These are phyloP conservation scores for Cydia pomonella DNA, from an alignment of 1,140 invertebrate genomes.

Conservation along the genomic window DNA sequence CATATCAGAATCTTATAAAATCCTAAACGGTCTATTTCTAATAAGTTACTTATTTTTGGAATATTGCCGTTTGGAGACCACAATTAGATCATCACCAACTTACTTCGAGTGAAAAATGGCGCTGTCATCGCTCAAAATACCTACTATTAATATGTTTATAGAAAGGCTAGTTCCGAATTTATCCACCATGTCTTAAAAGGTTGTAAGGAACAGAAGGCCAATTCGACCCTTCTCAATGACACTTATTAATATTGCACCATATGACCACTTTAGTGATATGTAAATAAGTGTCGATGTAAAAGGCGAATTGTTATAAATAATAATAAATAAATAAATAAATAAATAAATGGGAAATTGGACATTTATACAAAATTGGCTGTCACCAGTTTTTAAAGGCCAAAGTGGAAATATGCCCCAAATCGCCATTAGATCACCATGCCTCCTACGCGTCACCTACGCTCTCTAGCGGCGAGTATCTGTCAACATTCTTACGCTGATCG, in stretches of 20 bases:
- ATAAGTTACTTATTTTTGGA: neutral
- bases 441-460: constrained; percentile 28
- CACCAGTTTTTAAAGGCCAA: neutral
- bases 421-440: constrained; percentile 19
- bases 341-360: no score
- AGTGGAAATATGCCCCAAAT: neutral
- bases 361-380: no score
- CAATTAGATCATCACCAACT: neutral
- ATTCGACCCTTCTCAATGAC: neutral
- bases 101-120: neutral
- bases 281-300: neutral
- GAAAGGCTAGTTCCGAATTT: neutral
- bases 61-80: neutral
- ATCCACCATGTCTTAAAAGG: neutral
- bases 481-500: constrained; percentile 20
- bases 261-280: no score
- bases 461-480: constrained; percentile 26
- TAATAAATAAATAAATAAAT: no score
- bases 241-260: neutral
- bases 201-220: neutral
- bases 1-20: neutral
- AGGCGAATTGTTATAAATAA: no score
- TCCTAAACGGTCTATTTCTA: neutral
- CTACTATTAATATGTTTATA: neutral
- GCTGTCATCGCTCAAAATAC: neutral